Conservation (phyloP, 2,797 vertebrate species). For the Callimico goeldii region DNA sequence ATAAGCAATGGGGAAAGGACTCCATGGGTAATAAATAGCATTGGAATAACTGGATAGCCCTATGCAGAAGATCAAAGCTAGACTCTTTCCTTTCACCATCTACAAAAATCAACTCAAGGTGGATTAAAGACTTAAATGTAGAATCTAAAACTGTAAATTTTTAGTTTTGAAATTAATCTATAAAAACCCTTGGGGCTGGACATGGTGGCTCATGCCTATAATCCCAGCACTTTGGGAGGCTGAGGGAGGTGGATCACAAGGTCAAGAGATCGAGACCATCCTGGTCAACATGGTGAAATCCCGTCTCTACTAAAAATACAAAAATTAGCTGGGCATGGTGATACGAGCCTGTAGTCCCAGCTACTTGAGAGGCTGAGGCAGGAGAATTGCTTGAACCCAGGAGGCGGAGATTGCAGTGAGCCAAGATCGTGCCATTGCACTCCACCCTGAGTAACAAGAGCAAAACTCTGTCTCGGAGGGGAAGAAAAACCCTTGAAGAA, state of each 20-base stretch:
- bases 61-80: background rate
- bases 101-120: background rate
- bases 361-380: too few species aligned
- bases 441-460: too few species aligned
- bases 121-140: background rate
- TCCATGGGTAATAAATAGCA: background rate
- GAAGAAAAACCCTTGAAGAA: background rate
- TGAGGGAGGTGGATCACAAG: too few species aligned
- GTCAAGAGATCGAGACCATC: too few species aligned
- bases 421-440: fast-evolving
- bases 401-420: too few species aligned
- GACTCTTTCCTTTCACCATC: background rate
- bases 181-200: background rate
- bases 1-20: background rate
- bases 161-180: background rate
- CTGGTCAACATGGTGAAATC: too few species aligned
- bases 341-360: too few species aligned
- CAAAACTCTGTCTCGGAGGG: too few species aligned
- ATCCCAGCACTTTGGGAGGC: too few species aligned
- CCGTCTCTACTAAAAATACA: too few species aligned
- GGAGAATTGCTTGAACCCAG: too few species aligned
- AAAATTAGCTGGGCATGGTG: too few species aligned
- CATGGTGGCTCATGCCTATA: fast-evolving
- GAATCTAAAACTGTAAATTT: background rate
- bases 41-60: background rate